Percentiles rank a stretch among this genome's conserved stretches.
These are phyloP conservation scores for Protobothrops mucrosquamatus DNA, from an alignment of 2,113 vertebrate genomes.

Conservation along the genomic window DNA sequence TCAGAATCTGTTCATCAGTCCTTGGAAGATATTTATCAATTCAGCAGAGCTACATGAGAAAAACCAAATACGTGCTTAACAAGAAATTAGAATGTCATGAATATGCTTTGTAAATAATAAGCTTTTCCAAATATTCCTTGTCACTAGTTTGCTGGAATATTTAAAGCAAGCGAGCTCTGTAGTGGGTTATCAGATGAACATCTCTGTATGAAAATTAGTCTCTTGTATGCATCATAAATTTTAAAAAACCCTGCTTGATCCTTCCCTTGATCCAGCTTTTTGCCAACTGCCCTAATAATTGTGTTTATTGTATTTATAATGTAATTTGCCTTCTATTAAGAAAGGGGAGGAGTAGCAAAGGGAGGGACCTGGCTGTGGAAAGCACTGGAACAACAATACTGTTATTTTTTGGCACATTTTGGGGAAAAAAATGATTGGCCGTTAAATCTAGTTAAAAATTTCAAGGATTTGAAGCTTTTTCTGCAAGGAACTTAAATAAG, in stretches of 20 bases:
- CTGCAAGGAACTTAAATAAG: background rate
- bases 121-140: background rate
- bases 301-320: background rate
- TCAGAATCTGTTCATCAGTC: background rate
- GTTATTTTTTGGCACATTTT: background rate
- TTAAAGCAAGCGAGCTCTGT: background rate
- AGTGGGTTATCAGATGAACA: background rate
- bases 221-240: background rate
- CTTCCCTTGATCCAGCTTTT: background rate
- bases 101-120: background rate
- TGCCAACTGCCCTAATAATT: background rate
- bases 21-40: background rate
- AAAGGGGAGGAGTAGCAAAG: background rate
- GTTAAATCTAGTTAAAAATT: background rate
- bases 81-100: background rate
- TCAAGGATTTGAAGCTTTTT: background rate
- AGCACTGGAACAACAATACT: background rate
- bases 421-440: background rate
- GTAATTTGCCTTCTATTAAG: background rate
- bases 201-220: background rate
- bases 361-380: background rate
- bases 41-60: background rate
- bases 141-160: background rate
- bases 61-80: background rate
- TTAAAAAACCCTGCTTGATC: background rate